Conservation (phyloP, 2,888 invertebrate species). For the Andrena marginata region DNA sequence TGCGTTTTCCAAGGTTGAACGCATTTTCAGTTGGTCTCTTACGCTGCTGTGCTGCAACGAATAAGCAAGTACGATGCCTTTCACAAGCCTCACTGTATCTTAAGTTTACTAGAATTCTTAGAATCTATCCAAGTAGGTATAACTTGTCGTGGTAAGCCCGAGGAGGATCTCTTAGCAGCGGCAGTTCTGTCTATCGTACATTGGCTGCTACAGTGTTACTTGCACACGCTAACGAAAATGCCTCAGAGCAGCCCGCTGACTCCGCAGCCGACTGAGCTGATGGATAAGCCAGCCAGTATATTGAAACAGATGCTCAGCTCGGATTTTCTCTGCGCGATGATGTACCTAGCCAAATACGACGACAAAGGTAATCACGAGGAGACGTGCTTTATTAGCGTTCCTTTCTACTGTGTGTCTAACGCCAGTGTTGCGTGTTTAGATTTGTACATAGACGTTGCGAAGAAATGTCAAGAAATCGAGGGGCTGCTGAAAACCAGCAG, state of each 20-base stretch:
- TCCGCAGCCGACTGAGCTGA: slow-evolving; percentile 87
- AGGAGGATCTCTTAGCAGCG: slow-evolving; percentile 94
- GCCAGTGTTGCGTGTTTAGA: slow-evolving; percentile 82
- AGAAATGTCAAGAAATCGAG: slow-evolving; percentile 92
- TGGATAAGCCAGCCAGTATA: slow-evolving; percentile 90
- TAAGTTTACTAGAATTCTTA: slow-evolving; percentile 94
- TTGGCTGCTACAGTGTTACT: slow-evolving; percentile 93
- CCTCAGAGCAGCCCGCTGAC: slow-evolving; percentile 77
- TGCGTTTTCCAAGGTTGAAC: not conserved
- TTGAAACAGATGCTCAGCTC: slow-evolving; percentile 89
- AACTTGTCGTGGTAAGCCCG: slow-evolving; percentile 92
- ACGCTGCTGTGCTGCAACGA: slow-evolving; percentile 94
- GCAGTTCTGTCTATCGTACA: slow-evolving; percentile 93
- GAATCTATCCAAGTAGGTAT: slow-evolving; percentile 89
- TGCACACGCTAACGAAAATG: slow-evolving; percentile 85
- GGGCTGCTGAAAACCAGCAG: slow-evolving; percentile 87
- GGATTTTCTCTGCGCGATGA: slow-evolving; percentile 93
- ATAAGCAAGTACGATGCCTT: slow-evolving; percentile 95
- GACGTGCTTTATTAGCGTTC: not conserved
- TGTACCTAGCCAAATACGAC: slow-evolving; percentile 93
- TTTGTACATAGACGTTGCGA: slow-evolving; percentile 89
- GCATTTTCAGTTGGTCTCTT: slow-evolving; percentile 90
- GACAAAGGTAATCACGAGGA: slow-evolving; percentile 88
- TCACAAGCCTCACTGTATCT: slow-evolving; percentile 94
- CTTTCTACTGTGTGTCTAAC: not conserved